Evolutionary conservation across 2,113 vertebrate species (phyloP), one percentile per base, ranked within the genome.

Genomic region (Actenoides lindsayi): DNA sequence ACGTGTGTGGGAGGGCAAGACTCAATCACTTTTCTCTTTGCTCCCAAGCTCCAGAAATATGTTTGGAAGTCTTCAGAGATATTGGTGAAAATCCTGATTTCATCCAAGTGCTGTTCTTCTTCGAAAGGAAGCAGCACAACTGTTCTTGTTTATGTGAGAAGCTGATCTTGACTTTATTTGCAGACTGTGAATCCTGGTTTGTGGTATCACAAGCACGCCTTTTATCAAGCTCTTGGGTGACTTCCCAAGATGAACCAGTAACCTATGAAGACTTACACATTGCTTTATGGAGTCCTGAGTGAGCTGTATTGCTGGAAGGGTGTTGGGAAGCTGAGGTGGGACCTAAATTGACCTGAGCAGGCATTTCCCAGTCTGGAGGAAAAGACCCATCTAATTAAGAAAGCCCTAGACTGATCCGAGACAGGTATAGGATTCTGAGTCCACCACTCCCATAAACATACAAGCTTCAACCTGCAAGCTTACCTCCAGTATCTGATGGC

Each of bases 401-500:
- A 89, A 65, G 54, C 70, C 0, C 27, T 60, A 39, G 76, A 35
- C 62, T 51, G 81, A 67, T 94, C 62, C 0, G n/a, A 91, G 94
- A 82, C 83, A 76, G 94, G 83, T 73, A 11, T 5, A 50, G 86
- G 21, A 30, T 65, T 81, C 41, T 12, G n/a, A 79, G 80, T 89
- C 87, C 70, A 75, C 94, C 94, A 84, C 96, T 96, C 92, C 96
- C 90, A 84, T 35, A 92, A 92, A 89, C 57, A 64, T 33, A 19
- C 94, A 96, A 87, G 90, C 88, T 95, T 15, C 92, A 91, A 95
- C 96, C 77, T 96, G 96, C 86, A 93, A 89, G 76, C 57, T 87
- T 84, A n/a, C 86, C 74, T 73, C 15, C 11, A 91, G 88, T 76
- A 89, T 95, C 96, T 91, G 86, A 82, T 95, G 91, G 92, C 70